Percentiles rank a stretch among this genome's conserved stretches.
Conservation (phyloP, 2,888 invertebrate genomes). For the Cephus nigrinus region DNA sequence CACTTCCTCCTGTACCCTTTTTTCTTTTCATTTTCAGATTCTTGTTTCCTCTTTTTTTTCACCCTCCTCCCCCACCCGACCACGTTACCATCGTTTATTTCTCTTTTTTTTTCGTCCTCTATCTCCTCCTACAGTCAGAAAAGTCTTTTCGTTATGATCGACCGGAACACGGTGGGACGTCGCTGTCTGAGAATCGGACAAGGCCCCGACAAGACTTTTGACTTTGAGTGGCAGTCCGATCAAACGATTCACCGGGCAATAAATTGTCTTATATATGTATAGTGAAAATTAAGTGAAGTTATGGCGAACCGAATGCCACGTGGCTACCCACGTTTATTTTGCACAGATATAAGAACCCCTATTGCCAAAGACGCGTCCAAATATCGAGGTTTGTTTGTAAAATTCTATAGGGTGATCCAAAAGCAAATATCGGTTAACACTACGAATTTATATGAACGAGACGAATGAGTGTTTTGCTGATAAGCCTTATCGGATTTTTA, state of each 20-base stretch:
- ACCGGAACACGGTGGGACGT: neutral
- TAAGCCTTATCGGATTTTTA: too few relatives aligned
- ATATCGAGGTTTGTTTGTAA: too few relatives aligned
- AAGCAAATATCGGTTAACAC: too few relatives aligned
- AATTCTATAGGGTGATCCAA: too few relatives aligned
- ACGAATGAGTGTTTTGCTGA: too few relatives aligned
- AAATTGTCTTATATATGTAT: neutral
- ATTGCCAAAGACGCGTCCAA: too few relatives aligned
- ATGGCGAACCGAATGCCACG: neutral
- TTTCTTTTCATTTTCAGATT: neutral
- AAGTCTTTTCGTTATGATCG: neutral
- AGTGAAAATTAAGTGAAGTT: neutral
- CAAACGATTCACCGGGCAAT: constrained; percentile 15
- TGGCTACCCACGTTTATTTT: neutral
- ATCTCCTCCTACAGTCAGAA: neutral
- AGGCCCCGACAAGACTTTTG: constrained; percentile 14
- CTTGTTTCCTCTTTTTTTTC: constrained; percentile 9
- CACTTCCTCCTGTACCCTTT: constrained; percentile 13
- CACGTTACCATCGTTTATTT: constrained; percentile 3
- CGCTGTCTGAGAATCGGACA: constrained; percentile 6
- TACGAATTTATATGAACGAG: too few relatives aligned
- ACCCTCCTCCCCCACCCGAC: neutral
- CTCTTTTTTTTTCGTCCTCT: neutral
- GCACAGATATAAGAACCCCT: neutral
- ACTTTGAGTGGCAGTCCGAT: constrained; percentile 22